Conservation (phyloP, 64 coral and sea anemone genomes). For the Acropora tenuis region DNA sequence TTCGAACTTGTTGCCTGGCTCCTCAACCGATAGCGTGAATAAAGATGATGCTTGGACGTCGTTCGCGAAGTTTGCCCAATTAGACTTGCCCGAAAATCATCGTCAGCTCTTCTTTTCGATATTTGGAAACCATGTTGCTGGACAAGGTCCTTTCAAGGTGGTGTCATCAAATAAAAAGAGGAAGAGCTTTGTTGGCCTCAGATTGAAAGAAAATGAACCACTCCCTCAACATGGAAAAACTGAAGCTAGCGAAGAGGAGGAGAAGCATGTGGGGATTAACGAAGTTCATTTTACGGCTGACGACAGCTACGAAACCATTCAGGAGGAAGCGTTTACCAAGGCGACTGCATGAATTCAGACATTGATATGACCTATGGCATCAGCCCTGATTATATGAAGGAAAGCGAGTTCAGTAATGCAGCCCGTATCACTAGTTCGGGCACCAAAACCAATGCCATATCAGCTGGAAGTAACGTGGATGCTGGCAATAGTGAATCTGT, state of each 20-base stretch:
- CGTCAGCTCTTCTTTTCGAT: neutral
- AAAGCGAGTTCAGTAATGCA: neutral
- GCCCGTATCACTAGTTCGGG: neutral
- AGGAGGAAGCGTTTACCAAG: conserved; percentile 2
- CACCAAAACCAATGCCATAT: neutral
- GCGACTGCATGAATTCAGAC: neutral
- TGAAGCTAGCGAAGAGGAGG: neutral
- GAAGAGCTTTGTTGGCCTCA: conserved; percentile 1
- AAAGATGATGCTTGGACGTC: conserved; percentile 11
- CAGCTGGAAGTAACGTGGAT: conserved; percentile 8
- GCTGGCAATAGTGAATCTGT: neutral
- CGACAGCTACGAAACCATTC: neutral
- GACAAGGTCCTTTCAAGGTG: conserved; percentile 1
- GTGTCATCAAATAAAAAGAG: neutral
- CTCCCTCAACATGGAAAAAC: neutral
- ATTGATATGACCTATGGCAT: neutral
- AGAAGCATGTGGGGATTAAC: neutral
- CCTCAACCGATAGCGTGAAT: neutral
- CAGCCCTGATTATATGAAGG: conserved; percentile 6
- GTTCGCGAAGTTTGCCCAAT: neutral
- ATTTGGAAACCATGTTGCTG: conserved; percentile 3
- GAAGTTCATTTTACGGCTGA: neutral
- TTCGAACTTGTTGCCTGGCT: neutral
- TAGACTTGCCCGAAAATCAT: neutral
- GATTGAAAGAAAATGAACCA: conserved; percentile 3